Percentiles rank a stretch among this genome's conserved stretches.
These are phyloP conservation scores for Gambusia yucatana DNA, from an alignment of 2,797 vertebrate genomes.

Conservation along the genomic window DNA sequence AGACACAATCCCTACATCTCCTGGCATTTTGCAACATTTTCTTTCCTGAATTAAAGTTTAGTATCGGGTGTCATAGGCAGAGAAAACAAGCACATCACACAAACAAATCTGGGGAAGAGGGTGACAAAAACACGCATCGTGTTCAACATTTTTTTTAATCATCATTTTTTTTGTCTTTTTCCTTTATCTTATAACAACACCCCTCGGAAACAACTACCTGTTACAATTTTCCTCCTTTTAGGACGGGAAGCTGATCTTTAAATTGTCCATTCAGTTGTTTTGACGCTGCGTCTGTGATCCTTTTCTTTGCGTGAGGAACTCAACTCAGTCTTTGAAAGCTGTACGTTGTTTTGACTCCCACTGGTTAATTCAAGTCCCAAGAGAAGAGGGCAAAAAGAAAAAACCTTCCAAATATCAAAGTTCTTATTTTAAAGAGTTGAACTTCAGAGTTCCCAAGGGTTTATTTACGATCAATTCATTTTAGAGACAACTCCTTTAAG, in stretches of 20 bases:
- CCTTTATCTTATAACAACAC: slow-evolving; percentile 41
- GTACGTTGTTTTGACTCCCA: slow-evolving; percentile 21
- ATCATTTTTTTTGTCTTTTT: slow-evolving; percentile 1
- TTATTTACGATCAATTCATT: slow-evolving; percentile 29
- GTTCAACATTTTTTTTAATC: slow-evolving; percentile 33
- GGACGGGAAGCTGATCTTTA: slow-evolving; percentile 22
- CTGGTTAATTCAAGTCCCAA: slow-evolving; percentile 23
- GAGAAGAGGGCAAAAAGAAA: slow-evolving; percentile 28
- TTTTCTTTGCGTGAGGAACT: slow-evolving; percentile 31
- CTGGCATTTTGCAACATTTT: slow-evolving; percentile 64
- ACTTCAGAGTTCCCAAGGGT: slow-evolving; percentile 24
- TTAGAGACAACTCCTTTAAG: slow-evolving; percentile 10
- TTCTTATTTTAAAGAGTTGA: slow-evolving; percentile 22
- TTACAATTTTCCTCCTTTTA: slow-evolving; percentile 30
- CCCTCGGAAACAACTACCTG: slow-evolving; percentile 38
- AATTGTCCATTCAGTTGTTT: slow-evolving; percentile 44
- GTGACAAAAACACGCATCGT: slow-evolving; percentile 49
- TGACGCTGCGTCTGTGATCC: slow-evolving; percentile 39
- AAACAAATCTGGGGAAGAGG: slow-evolving; percentile 52
- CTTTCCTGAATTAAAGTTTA: slow-evolving; percentile 76
- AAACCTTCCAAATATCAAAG: slow-evolving; percentile 20
- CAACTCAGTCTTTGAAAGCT: slow-evolving; percentile 31
- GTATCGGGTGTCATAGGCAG: slow-evolving; percentile 59
- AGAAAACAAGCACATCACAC: slow-evolving; percentile 64
- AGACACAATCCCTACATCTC: slow-evolving; percentile 53